Conservation (phyloP, 2,113 vertebrate genomes). For the Brachypodius melanocephalos region DNA sequence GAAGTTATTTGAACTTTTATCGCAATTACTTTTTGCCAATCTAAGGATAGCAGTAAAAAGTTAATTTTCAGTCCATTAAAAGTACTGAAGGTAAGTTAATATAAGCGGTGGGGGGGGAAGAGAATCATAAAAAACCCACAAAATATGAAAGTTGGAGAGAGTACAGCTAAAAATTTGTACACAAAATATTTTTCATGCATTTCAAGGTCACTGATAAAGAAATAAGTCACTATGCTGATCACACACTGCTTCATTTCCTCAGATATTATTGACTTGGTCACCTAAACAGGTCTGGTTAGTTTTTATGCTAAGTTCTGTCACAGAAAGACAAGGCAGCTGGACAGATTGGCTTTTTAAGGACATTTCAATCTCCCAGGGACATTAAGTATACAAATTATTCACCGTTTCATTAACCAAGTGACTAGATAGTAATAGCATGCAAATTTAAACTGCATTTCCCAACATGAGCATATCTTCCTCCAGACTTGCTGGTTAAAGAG, state of each 20-base stretch:
- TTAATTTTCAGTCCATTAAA: not conserved
- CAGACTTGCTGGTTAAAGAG: not conserved
- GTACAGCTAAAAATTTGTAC: not conserved
- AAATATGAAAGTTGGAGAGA: not conserved
- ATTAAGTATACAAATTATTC: constrained; percentile 3
- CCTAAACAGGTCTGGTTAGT: not conserved
- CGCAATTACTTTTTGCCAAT: not conserved
- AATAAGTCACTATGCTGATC: not conserved
- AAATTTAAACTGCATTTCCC: constrained; percentile 6
- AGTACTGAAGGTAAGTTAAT: not conserved
- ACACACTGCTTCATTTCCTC: not conserved
- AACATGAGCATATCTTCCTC: not conserved
- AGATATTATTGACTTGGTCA: not conserved
- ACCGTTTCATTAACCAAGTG: constrained; percentile 28
- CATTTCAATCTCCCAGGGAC: not conserved
- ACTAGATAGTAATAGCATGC: constrained; percentile 29
- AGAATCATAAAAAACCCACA: rapidly evolving
- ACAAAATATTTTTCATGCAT: not conserved
- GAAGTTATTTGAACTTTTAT: not conserved
- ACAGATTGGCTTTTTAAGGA: not conserved
- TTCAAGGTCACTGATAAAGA: not conserved
- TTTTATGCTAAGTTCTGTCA: not conserved
- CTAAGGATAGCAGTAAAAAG: not conserved
- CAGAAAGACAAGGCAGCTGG: not conserved
- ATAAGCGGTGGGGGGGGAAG: rapidly evolving